Base-by-base conservation (phyloP, 2,888 invertebrate genomes). In the Drosophila aldrichi region DNA sequence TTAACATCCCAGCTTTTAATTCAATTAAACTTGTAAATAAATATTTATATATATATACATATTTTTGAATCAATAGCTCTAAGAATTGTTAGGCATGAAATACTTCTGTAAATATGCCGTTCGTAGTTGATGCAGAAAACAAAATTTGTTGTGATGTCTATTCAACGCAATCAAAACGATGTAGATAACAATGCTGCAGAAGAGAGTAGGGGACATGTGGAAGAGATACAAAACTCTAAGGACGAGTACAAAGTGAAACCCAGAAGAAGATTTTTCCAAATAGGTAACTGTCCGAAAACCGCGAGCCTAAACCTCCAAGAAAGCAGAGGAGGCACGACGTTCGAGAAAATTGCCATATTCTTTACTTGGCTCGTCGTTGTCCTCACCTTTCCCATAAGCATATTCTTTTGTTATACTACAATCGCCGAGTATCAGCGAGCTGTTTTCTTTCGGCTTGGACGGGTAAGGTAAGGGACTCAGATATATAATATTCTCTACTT, bases 381-480 rank as follows among this genome's bases (percentile, higher is more conserved):
- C 0, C 1, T 90, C 14, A 79, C 82, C 0, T 91, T 92, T 65
- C 92, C 92, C 0, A 2, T 91, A 0, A 74, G 88, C 0, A 49
- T 92, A 55, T 82, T 84, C n/a, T 18, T 81, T 1, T 91, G 91
- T 32, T 49, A 88, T 7, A 52, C 91, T 85, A 92, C 94, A 22
- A 93, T 94, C 0, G 92, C 93, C 55, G 95, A 95, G 83, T 95
- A 94, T 84, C 93, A 94, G 74, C 91, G 95, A 82, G 93, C 94
- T 52, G 94, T 95, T 10, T 94, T 95, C 68, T 95, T 95, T 90
- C 94, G 95, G 0, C 93, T 95, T 80, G 95, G 95, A 0, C 88
- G 91, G 6, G 64, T 92, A 1, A 84, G 83, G 92, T 91, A 64
- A 49, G 16, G 10, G 2, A 38, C 3, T 20, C 0, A 0, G 6